These are phyloP conservation scores for Neopelma chrysocephalum DNA, from an alignment of 2,797 vertebrate species.

Conservation along the genomic window DNA sequence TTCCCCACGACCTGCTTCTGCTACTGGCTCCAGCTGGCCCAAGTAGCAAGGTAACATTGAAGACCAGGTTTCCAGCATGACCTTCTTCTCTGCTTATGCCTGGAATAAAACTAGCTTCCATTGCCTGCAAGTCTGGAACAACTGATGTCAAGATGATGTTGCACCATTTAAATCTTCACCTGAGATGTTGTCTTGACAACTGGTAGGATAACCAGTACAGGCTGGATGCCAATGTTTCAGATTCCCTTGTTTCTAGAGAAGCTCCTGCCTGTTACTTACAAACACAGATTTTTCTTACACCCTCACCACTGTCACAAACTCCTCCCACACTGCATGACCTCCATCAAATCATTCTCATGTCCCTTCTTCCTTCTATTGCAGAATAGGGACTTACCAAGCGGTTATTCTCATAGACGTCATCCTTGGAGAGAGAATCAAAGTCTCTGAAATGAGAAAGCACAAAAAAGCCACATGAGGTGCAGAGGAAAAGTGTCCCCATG, in stretches of 20 bases:
- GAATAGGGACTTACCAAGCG: constrained; percentile 85
- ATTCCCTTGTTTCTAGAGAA: not conserved
- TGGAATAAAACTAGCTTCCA: not conserved
- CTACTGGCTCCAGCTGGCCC: not conserved
- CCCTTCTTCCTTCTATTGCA: not conserved
- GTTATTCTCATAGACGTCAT: constrained; percentile 97
- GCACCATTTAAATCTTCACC: not conserved
- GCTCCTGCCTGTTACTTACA: not conserved
- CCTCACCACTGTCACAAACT: not conserved
- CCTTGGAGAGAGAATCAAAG: constrained; percentile 92
- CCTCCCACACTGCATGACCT: not conserved
- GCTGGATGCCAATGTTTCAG: not conserved
- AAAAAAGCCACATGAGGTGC: not conserved
- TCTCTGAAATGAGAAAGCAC: constrained; percentile 81
- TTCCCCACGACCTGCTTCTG: not conserved
- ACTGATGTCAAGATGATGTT: not conserved
- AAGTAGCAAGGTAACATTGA: not conserved
- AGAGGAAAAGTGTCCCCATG: not conserved
- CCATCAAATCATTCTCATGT: not conserved
- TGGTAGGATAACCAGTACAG: not conserved
- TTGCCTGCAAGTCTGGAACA: not conserved
- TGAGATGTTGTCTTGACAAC: not conserved
- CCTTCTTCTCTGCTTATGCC: not conserved
- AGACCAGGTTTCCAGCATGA: not conserved
- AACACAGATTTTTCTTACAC: not conserved